Evolutionary conservation across 2,113 vertebrate genomes (phyloP), one percentile per base, ranked within the genome.

Genomic region (Petromus typicus): DNA sequence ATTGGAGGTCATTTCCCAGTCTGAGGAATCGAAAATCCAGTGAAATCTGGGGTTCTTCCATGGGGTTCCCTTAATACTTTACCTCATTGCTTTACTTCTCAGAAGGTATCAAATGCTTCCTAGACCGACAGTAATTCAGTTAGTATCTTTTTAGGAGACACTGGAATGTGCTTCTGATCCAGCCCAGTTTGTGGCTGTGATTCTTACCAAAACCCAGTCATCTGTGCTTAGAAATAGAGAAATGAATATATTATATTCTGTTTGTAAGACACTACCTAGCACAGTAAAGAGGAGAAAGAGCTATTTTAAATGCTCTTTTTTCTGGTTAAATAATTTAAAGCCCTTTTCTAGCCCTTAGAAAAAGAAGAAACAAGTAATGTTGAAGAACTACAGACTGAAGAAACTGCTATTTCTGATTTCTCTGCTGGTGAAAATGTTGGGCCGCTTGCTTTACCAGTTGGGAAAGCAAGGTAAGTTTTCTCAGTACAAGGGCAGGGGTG

Each of bases 381-480:
- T 64, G 98, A 98, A 95, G 98, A 98, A 66, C 73, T 95, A 17
- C 86, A 95, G 4, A 0, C 54, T 67, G 97, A 95, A 84, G 95
- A 91, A 48, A 37, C 97, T 94, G 85, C 54, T 86, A 61, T 81
- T 84, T 97, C 97, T n/a, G 97, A 98, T 88, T 78, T 98, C 93
- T 95, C 97, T 89, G 61, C 66, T 89, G 95, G 95, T 79, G 98
- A 98, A 76, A 94, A 59, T 83, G 59, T 73, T 27, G 98, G 96
- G 67, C 98, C 98, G 5, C 95, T 98, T 93, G 98, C 99, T 13
- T 98, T 99, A 48, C 96, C 99, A 67, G 61, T 99, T 91, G 98
- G 96, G 91, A 99, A 98, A 99, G 99, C 99, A 96, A 99, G 99
- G 99, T 99, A 98, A 97, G 95, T 91, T 80, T 73, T 83, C 81